Evolutionary conservation across 2,797 vertebrate genomes (phyloP).

Genomic region (Valencia hispanica): DNA sequence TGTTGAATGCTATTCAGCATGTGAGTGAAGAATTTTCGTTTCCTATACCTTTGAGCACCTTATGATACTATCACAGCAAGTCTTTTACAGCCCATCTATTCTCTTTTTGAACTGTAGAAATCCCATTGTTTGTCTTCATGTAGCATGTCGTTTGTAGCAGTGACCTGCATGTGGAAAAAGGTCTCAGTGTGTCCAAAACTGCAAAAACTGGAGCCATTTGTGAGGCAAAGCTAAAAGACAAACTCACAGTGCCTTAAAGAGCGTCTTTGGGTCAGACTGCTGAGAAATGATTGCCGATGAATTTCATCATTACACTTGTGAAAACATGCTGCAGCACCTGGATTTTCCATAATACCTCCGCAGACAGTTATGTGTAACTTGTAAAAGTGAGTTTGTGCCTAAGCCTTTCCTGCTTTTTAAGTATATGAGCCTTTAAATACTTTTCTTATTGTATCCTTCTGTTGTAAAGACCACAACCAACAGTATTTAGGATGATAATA

Average conservation of each 20-base stretch:
- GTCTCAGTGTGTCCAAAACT: conserved; percentile 16
- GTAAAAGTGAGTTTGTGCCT: conserved; percentile 41
- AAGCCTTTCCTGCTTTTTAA: conserved; percentile 47
- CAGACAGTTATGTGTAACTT: conserved; percentile 32
- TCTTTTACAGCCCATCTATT: conserved; percentile 28
- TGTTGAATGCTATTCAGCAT: conserved; percentile 62
- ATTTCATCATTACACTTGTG: conserved; percentile 18
- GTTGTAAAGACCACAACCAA: conserved; percentile 32
- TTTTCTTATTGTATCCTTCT: conserved; percentile 30
- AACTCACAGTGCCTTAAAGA: conserved; percentile 31
- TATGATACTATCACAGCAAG: conserved; percentile 41
- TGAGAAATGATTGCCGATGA: conserved; percentile 20
- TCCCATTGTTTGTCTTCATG: conserved; percentile 39
- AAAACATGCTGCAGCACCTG: conserved; percentile 40
- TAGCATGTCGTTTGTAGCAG: conserved; percentile 60
- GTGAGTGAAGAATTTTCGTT: conserved; percentile 40
- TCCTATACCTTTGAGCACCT: conserved; percentile 41
- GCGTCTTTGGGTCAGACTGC: conserved; percentile 18
- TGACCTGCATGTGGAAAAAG: conserved; percentile 58
- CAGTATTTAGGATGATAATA: neutral
- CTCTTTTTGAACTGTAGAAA: conserved; percentile 28
- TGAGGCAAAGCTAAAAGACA: conserved; percentile 33
- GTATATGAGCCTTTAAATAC: conserved; percentile 2
- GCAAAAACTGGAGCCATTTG: conserved; percentile 20
- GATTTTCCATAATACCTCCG: conserved; percentile 54